Evolutionary conservation across 2,113 vertebrate species (phyloP), one percentile per base, ranked within the genome.

Genomic region (Elgaria multicarinata): DNA sequence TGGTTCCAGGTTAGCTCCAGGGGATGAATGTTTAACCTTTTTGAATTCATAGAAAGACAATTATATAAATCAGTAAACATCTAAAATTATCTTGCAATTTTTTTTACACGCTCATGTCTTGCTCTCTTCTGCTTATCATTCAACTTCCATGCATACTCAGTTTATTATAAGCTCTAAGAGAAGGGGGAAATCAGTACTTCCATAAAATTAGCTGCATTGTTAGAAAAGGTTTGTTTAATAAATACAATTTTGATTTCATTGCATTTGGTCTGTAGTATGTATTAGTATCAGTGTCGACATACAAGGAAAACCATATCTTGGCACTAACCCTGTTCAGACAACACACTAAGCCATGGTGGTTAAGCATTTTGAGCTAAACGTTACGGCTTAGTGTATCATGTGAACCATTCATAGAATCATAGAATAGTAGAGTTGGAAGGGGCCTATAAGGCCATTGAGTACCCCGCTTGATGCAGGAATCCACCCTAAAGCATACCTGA

Each of bases 1-100:
- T 95, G 92, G 93, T 90, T 96, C 94, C 46, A 76, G 94, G 93
- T 97, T 94, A 96, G 90, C 87, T 85, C 90, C 91, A 91, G 83
- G 46, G 88, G 76, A 92, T 86, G 72, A 92, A 89, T 93, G 90
- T 85, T 94, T 88, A 91, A 76, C 89, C 81, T 91, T 58, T 83
- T 91, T 89, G 93, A 74, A 94, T 95, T 95, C 90, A 93, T 89
- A 91, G 93, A 90, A 93, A 94, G 71, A 66, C 90, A 92, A 50
- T 31, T 94, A 85, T 80, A 58, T 90, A 89, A 95, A 36, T 89
- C 86, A 74, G 92, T 89, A 39, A 94, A 5, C 87, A 39, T 91
- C 36, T 81, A 94, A 96, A 94, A 93, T 92, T 53, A 44, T 55
- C 9, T 46, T 62, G 71, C 26, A 33, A 87, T 85, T 89, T 71